These are phyloP conservation scores for Dicyrtoma fusca DNA, from an alignment of 2,888 invertebrate genomes.

Conservation along the genomic window DNA sequence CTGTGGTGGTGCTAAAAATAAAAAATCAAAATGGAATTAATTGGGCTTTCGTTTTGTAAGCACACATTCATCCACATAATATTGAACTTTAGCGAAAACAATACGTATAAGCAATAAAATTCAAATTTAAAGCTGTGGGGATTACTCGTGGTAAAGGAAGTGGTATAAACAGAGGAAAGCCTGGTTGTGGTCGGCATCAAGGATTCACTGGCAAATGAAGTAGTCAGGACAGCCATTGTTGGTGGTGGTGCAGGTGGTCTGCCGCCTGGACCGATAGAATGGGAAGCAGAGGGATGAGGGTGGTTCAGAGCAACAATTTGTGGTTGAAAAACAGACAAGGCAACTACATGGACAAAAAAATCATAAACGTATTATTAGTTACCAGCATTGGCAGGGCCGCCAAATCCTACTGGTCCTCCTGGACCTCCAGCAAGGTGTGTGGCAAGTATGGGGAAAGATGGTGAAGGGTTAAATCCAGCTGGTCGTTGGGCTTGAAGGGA, in stretches of 20 bases:
- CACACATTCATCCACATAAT: too few relatives aligned
- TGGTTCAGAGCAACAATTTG: too few relatives aligned
- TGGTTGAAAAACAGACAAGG: not conserved
- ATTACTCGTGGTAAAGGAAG: too few relatives aligned
- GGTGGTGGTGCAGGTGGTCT: not conserved
- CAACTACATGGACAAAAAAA: not conserved
- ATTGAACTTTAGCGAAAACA: too few relatives aligned
- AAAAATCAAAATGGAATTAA: too few relatives aligned
- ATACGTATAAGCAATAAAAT: too few relatives aligned
- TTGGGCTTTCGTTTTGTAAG: too few relatives aligned
- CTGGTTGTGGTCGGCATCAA: not conserved
- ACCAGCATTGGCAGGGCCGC: not conserved
- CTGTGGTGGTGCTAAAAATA: not conserved
- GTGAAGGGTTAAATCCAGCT: conserved; percentile 24
- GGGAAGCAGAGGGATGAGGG: too few relatives aligned
- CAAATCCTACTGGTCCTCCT: not conserved
- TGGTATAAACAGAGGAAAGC: not conserved
- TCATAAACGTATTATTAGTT: not conserved
- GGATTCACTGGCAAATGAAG: not conserved
- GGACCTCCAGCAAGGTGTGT: conserved; percentile 7
- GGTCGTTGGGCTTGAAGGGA: conserved; percentile 24
- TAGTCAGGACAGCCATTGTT: not conserved
- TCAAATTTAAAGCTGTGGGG: too few relatives aligned
- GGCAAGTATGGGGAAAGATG: not conserved
- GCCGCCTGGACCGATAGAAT: too few relatives aligned